A percentile compares a stretch with the other conserved stretches of the same genome.
Evolutionary conservation across 2,888 invertebrate genomes (phyloP).

Genomic region (Ormyrus thymus): DNA sequence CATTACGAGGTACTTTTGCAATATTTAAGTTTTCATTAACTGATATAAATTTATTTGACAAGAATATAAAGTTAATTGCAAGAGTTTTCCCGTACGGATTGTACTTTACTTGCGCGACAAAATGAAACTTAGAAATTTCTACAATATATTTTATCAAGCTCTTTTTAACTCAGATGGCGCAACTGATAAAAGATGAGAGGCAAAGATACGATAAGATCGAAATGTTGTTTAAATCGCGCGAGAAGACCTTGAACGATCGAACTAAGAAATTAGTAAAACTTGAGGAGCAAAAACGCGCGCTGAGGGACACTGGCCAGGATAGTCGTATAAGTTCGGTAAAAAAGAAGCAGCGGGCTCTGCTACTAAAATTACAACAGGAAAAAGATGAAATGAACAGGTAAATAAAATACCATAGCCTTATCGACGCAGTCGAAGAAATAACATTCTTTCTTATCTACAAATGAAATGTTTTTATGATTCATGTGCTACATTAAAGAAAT

Average conservation of each 20-base stretch:
- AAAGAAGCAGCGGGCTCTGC: slow-evolving; percentile 82
- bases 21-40: too few species aligned
- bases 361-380: slow-evolving; percentile 82
- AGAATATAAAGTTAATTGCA: not conserved
- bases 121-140: slow-evolving; percentile 18
- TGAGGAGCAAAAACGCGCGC: slow-evolving; percentile 80
- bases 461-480: slow-evolving; percentile 16
- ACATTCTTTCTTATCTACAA: slow-evolving; percentile 46
- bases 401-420: slow-evolving; percentile 49
- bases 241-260: slow-evolving; percentile 81
- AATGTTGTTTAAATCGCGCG: slow-evolving; percentile 80
- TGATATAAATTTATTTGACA: too few species aligned
- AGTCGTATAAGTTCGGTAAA: slow-evolving; percentile 76
- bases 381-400: slow-evolving; percentile 82
- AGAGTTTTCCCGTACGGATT: slow-evolving; percentile 13
- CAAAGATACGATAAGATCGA: slow-evolving; percentile 81
- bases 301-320: slow-evolving; percentile 72
- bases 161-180: slow-evolving; percentile 75
- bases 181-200: slow-evolving; percentile 82
- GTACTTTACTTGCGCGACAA: too few species aligned
- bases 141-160: slow-evolving; percentile 25
- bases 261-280: slow-evolving; percentile 77
- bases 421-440: slow-evolving; percentile 32
- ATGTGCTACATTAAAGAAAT: not conserved
- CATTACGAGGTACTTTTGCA: too few species aligned